Base-by-base conservation (phyloP, 2,888 invertebrate species). In the Caenorhabditis macrosperma region DNA sequence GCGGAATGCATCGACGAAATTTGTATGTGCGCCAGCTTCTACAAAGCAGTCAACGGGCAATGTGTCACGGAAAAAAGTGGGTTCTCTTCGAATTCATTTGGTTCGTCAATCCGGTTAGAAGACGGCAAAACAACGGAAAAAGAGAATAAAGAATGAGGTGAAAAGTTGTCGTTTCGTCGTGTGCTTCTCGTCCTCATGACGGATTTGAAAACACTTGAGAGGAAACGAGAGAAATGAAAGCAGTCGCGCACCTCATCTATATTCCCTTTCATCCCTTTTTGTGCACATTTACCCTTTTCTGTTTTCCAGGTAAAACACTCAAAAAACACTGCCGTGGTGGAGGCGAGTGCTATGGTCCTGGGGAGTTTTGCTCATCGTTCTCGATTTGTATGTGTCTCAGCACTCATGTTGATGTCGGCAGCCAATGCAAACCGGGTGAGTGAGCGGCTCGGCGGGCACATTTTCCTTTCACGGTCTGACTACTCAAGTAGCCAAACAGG, bases 361-460 rank as follows among this genome's bases (percentile, higher is more conserved):
- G 89, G 12, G 89, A 89, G 63, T 89, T 82, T 78, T 89, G 89
- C 75, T 85, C 82, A 9, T 82, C 82, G 9, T 83, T 84, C 68
- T 84, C 83, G 50, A 69, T 82, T 54, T 88, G 88, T 80, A 84
- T 87, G 83, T 88, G 88, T 68, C 78, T 87, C 9, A 77, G 83
- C 38, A 86, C 84, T 33, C 81, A 82, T 76, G 87, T 88, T 55
- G 84, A 86, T 52, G 76, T 88, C 57, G 85, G 85, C 64, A 78
- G 66, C 26, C 80, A 81, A 57, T 88, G 88, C 78, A 81, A 85
- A 77, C 85, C 87, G 61, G 85, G 88, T 88, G 54, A 71, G 74
- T 35, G 20, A 24, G 22, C 33, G 24, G 24, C 5, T 33, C 24
- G 41, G 24, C 41, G 41, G 17, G 61, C 68, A 35, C 57, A 52